Evolutionary conservation across 2,888 invertebrate genomes (phyloP).

Genomic region (Hipparchia sbordonii): DNA sequence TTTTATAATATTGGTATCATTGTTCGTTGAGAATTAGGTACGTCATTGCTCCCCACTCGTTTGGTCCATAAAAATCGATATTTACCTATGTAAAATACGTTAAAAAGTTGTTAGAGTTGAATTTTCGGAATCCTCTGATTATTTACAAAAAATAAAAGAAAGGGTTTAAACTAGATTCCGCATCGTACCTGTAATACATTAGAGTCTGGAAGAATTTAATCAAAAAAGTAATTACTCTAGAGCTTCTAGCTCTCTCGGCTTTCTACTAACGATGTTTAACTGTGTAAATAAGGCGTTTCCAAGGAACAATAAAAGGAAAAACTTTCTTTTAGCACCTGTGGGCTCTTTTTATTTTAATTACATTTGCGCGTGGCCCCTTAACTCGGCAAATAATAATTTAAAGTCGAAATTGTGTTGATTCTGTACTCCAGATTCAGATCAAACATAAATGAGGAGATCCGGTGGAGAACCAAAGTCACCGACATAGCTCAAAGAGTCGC

Average conservation of each 20-base stretch:
- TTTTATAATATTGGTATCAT: too few species aligned
- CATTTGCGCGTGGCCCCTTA: neutral
- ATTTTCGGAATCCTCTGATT: neutral
- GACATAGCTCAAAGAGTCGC: too few species aligned
- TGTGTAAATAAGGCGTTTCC: conserved; percentile 16
- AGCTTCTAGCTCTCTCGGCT: neutral
- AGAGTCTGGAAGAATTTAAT: conserved; percentile 16
- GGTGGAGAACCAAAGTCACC: too few species aligned
- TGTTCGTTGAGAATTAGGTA: too few species aligned
- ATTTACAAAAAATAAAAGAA: neutral
- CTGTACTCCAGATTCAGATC: too few species aligned
- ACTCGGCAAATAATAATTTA: neutral
- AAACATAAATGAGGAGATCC: too few species aligned
- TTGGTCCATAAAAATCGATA: too few species aligned
- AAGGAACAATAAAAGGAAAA: conserved; percentile 5
- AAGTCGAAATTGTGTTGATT: neutral
- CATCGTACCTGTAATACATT: conserved; percentile 6
- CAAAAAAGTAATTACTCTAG: conserved; percentile 15
- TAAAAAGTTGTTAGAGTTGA: neutral
- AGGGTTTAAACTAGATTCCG: conserved; percentile 5
- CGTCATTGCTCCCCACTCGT: too few species aligned
- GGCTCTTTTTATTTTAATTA: neutral
- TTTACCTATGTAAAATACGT: neutral
- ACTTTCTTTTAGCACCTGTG: conserved; percentile 3
- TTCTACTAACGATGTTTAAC: conserved; percentile 11